Conservation (phyloP, 2,797 vertebrate species). For the Oreonectes daqikongensis region DNA sequence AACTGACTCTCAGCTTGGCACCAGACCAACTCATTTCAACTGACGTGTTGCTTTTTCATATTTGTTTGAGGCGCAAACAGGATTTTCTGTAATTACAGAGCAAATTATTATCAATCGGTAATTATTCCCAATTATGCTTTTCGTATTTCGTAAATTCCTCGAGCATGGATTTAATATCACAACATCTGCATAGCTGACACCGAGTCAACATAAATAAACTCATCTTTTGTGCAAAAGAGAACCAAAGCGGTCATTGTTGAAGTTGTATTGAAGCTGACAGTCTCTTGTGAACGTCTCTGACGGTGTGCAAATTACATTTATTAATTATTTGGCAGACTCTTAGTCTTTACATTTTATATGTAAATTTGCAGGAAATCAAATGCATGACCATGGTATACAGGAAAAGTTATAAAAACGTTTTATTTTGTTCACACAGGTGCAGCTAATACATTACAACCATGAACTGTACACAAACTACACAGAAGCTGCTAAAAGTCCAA, state of each 20-base stretch:
- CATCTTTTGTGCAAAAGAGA: not conserved
- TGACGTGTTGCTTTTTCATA: not conserved
- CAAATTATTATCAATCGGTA: conserved; percentile 13
- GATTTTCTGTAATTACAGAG: conserved; percentile 16
- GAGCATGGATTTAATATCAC: not conserved
- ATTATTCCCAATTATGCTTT: conserved; percentile 24
- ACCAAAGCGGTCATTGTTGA: not conserved
- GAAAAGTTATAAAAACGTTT: not conserved
- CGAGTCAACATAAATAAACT: not conserved
- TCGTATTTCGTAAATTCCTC: not conserved
- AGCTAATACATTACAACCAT: conserved; percentile 98
- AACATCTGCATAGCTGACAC: not conserved
- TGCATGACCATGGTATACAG: not conserved
- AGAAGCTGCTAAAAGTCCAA: conserved; percentile 97
- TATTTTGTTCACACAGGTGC: conserved; percentile 79
- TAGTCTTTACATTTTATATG: not conserved
- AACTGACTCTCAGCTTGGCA: conserved; percentile 41
- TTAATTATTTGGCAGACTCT: not conserved
- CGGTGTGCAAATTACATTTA: not conserved
- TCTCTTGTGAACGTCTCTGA: not conserved
- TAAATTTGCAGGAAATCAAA: not conserved
- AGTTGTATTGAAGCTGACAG: not conserved
- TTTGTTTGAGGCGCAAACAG: conserved; percentile 8
- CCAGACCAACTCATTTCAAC: conserved; percentile 24
- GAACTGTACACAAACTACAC: conserved; percentile 97